Conservation (phyloP, 2,888 invertebrate genomes). For the Clepsis dumicolana region DNA sequence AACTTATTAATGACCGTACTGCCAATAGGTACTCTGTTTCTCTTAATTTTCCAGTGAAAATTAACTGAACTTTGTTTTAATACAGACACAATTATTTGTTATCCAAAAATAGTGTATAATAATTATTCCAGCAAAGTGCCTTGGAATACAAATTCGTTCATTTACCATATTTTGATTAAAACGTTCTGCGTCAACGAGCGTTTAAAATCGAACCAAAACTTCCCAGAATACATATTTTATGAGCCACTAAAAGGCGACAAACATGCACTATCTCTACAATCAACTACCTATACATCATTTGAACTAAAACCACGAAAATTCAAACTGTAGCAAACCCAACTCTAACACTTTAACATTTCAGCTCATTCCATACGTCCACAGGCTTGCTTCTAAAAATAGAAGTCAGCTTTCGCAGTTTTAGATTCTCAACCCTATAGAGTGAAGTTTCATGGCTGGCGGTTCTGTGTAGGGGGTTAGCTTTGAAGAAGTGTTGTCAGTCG, state of each 20-base stretch:
- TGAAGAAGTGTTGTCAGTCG: slow-evolving; percentile 50
- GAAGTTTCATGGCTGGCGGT: neutral
- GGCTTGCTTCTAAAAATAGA: slow-evolving; percentile 29
- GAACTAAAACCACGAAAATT: slow-evolving; percentile 28
- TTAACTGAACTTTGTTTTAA: too few relatives aligned
- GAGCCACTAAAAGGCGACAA: slow-evolving; percentile 40
- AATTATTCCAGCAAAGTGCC: neutral
- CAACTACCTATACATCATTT: slow-evolving; percentile 27
- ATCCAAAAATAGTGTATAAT: neutral
- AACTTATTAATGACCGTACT: too few relatives aligned
- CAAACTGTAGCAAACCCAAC: neutral
- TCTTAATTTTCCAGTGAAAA: too few relatives aligned
- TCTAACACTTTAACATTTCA: neutral
- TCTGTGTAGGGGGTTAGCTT: slow-evolving; percentile 28
- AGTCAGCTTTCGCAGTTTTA: neutral
- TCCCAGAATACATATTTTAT: slow-evolving; percentile 40
- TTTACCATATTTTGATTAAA: slow-evolving; percentile 4
- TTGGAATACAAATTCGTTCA: neutral
- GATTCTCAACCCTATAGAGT: slow-evolving; percentile 8
- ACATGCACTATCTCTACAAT: slow-evolving; percentile 38
- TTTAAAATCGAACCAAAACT: slow-evolving; percentile 38
- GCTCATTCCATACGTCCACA: neutral
- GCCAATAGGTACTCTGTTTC: too few relatives aligned
- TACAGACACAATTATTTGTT: too few relatives aligned
- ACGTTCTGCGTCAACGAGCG: slow-evolving; percentile 7